These are phyloP conservation scores for Scylla paramamosain DNA, from an alignment of 1,140 invertebrate genomes.

Conservation along the genomic window DNA sequence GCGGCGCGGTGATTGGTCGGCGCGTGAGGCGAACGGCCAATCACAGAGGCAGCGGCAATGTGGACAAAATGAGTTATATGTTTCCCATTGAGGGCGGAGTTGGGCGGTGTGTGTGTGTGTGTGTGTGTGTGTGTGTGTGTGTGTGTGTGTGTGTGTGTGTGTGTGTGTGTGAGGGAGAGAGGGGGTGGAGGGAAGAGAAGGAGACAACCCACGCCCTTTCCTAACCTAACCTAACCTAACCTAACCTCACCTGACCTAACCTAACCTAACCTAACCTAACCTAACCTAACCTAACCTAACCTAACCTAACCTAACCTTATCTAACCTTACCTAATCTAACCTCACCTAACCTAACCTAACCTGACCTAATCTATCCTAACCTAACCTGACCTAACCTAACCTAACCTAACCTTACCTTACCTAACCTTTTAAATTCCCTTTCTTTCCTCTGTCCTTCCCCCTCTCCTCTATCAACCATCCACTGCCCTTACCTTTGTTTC, in stretches of 20 bases:
- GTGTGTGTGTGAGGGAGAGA: background rate
- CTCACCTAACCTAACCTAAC: no score
- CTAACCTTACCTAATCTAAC: no score
- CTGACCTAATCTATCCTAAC: no score
- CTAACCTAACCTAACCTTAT: no score
- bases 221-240: background rate
- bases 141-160: background rate
- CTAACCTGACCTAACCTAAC: no score
- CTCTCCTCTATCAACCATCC: no score
- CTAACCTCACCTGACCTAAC: no score
- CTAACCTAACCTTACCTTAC: no score
- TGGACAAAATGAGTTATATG: slow-evolving; percentile 16
- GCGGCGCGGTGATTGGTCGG: background rate
- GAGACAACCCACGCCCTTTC: background rate
- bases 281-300: no score
- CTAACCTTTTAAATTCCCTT: background rate
- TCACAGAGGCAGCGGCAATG: background rate
- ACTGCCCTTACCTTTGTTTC: no score
- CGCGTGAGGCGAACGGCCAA: background rate
- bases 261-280: no score
- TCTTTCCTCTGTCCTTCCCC: background rate
- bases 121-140: slow-evolving; percentile 19
- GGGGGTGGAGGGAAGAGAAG: background rate
- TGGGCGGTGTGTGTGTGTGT: slow-evolving; percentile 33
- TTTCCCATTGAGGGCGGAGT: background rate